Evolutionary conservation across 2,888 invertebrate species (phyloP).

Genomic region (Nudaria mundana): DNA sequence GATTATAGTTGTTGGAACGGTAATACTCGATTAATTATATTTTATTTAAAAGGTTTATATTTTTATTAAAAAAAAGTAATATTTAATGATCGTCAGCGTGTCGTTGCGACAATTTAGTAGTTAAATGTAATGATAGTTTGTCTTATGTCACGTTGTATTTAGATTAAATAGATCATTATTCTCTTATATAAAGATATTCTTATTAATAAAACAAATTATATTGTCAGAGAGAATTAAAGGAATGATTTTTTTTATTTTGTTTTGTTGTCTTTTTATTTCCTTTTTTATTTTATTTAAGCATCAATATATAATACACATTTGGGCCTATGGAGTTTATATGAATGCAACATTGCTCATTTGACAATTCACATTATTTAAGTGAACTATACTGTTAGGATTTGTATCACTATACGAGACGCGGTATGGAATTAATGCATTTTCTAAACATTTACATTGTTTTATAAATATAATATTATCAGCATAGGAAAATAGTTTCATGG

Average conservation of each 20-base stretch:
- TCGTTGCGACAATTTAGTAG: constrained; percentile 65
- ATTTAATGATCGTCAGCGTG: constrained; percentile 57
- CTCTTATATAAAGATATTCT: constrained; percentile 61
- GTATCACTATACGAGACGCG: constrained; percentile 54
- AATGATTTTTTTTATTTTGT: constrained; percentile 65
- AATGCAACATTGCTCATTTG: constrained; percentile 14
- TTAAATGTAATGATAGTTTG: constrained; percentile 50
- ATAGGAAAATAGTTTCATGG: constrained; percentile 25
- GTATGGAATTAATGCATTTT: constrained; percentile 49
- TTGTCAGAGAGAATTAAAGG: constrained; percentile 76
- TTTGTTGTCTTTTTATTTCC: constrained; percentile 44
- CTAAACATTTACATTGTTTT: constrained; percentile 36
- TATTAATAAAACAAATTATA: constrained; percentile 66
- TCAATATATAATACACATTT: constrained; percentile 19
- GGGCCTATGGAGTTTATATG: constrained; percentile 11
- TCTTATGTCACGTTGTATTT: constrained; percentile 68
- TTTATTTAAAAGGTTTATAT: constrained; percentile 74
- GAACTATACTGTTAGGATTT: constrained; percentile 55
- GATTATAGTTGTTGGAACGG: constrained; percentile 71
- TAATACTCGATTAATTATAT: constrained; percentile 80
- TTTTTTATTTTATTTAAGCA: constrained; percentile 35
- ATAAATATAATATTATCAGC: constrained; percentile 11
- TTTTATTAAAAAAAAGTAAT: constrained; percentile 66
- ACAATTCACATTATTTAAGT: constrained; percentile 21
- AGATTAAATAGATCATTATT: constrained; percentile 71